phyloP scores from a whole-genome alignment of 92 coral and sea anemone species.

The Epizoanthus scotinus region DNA sequence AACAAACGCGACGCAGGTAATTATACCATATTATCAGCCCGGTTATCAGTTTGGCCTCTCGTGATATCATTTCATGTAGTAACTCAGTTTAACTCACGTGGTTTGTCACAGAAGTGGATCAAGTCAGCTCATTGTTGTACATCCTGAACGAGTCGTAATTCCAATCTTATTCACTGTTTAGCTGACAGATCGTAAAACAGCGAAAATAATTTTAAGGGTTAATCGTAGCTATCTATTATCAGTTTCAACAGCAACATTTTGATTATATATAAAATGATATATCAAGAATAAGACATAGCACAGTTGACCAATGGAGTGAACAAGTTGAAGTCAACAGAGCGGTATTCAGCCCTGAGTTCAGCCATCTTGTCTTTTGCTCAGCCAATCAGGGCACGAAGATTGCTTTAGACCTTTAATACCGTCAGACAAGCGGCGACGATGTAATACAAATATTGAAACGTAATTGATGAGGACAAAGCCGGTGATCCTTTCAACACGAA shows the following conservation, averaged over 20 bases:
- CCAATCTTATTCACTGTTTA: not conserved
- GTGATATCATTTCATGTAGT: not conserved
- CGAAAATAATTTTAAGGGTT: not conserved
- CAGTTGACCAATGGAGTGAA: not conserved
- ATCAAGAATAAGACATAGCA: not conserved
- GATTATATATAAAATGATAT: not conserved
- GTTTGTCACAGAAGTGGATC: not conserved
- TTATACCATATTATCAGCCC: too few relatives aligned
- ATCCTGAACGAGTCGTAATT: not conserved
- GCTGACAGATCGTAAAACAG: not conserved
- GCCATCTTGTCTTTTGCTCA: too few relatives aligned
- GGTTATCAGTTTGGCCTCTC: not conserved
- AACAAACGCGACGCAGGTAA: conserved; percentile 21
- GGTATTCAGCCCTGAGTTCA: too few relatives aligned
- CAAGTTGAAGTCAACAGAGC: not conserved
- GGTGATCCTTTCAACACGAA: too few relatives aligned
- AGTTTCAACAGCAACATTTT: not conserved
- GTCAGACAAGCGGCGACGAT: too few relatives aligned
- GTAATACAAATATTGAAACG: too few relatives aligned
- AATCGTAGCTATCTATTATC: not conserved
- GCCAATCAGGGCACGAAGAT: too few relatives aligned
- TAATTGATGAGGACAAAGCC: too few relatives aligned
- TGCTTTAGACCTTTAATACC: too few relatives aligned
- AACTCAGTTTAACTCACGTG: not conserved
- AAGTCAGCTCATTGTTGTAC: not conserved